Conservation (phyloP, 2,113 vertebrate genomes). For the Cololabis saira region DNA sequence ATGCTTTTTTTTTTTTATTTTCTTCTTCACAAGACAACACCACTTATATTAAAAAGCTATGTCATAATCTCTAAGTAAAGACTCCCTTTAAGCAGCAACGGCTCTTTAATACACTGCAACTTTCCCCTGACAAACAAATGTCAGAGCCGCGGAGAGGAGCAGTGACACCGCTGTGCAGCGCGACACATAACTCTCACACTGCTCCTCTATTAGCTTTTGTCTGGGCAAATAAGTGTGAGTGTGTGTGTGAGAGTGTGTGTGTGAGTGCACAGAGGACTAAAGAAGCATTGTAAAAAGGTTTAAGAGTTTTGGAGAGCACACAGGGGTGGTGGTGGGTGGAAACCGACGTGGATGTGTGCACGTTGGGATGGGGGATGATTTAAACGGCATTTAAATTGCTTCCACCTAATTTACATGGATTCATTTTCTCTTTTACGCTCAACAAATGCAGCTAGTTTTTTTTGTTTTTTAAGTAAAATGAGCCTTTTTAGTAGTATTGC, state of each 20-base stretch:
- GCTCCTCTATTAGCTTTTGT: conserved; percentile 63
- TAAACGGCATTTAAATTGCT: conserved; percentile 40
- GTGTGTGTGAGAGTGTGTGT: conserved; percentile 22
- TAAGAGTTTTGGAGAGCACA: conserved; percentile 57
- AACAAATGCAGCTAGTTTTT: no score
- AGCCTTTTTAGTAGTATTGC: not conserved
- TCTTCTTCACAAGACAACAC: conserved; percentile 16
- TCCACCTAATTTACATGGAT: not conserved
- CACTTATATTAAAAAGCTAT: conserved; percentile 72
- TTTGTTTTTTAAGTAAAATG: no score
- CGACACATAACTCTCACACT: conserved; percentile 44
- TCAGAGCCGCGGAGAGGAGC: conserved; percentile 48
- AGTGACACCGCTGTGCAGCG: conserved; percentile 27
- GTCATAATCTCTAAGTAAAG: conserved; percentile 67
- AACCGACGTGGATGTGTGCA: conserved; percentile 13
- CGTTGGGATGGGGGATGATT: not conserved
- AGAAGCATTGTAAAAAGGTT: conserved; percentile 58
- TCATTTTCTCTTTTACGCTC: no score
- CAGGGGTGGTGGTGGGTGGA: conserved; percentile 39
- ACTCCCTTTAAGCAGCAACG: conserved; percentile 50
- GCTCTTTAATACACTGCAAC: conserved; percentile 69
- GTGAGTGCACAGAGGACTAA: conserved; percentile 28
- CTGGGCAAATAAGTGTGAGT: conserved; percentile 53
- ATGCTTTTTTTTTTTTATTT: conserved; percentile 15
- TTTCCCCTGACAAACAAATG: conserved; percentile 60